phyloP scores from a whole-genome alignment of 2,797 vertebrate genomes.

The Okamejei kenojei region DNA sequence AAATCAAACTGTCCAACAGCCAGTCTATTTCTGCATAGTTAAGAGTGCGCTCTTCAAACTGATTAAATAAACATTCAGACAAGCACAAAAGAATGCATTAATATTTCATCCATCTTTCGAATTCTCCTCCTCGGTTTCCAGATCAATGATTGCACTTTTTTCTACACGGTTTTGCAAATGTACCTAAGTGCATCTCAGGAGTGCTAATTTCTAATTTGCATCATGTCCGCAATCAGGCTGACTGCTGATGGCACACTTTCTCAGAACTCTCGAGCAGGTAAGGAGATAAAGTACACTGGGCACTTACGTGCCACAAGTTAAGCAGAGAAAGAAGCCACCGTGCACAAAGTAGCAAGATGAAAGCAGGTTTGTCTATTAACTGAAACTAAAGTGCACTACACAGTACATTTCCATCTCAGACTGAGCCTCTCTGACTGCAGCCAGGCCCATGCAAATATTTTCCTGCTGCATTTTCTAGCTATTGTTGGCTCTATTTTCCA shows the following conservation, averaged over 20 bases:
- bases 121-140: slow-evolving; percentile 16
- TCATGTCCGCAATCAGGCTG: slow-evolving; percentile 38
- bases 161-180: slow-evolving; percentile 34
- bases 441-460: slow-evolving; percentile 48
- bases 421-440: slow-evolving; percentile 46
- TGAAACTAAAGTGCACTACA: slow-evolving; percentile 50
- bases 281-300: slow-evolving; percentile 55
- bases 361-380: slow-evolving; percentile 60
- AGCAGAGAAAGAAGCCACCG: slow-evolving; percentile 55
- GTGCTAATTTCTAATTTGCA: slow-evolving; percentile 40
- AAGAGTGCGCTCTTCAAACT: not conserved
- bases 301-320: slow-evolving; percentile 58
- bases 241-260: slow-evolving; percentile 38
- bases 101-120: slow-evolving; percentile 23
- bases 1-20: not conserved
- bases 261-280: slow-evolving; percentile 55
- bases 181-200: slow-evolving; percentile 33
- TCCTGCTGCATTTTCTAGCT: slow-evolving; percentile 42
- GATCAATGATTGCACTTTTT: slow-evolving; percentile 12
- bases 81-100: slow-evolving; percentile 21
- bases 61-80: slow-evolving; percentile 25
- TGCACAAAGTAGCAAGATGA: slow-evolving; percentile 55
- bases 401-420: slow-evolving; percentile 52
- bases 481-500: slow-evolving; percentile 45
- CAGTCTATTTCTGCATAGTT: not conserved